Base-by-base conservation (phyloP, 2,797 vertebrate genomes). In the Notolabrus celidotus region DNA sequence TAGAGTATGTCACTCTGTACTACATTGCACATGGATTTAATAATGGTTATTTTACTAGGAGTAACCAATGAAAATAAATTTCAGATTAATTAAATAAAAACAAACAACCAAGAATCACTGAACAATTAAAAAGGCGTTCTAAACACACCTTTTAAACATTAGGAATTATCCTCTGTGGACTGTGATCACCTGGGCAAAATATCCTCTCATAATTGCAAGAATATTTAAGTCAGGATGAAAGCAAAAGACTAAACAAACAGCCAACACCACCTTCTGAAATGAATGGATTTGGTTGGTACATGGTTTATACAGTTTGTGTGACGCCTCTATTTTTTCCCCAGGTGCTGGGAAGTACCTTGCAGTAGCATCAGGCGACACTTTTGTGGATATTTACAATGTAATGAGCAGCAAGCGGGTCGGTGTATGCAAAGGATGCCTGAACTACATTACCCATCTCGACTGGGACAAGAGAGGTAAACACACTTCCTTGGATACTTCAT, bases 381-480 rank as follows among this genome's bases (percentile, higher is more conserved):
- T 99, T 89, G 95, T 98, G 83, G 98, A 99, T 71, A 97, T 99
- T 85, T 99, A 99, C 90, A 98, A 97, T n/a, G 96, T 99, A 58
- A 96, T 96, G 96, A 99, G 94, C 89, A 99, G 97, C 90, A 99
- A 99, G 78, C 92, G 98, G 17, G 97, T 99, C 10, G 98, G 97
- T 54, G 95, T 98, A 51, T 99, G 98, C 90, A 98, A 97, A 90
- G 97, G 97, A 59, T 96, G 97, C 8, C 95, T 96, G 69, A 98
- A 96, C 90, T 97, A 96, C 67, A 96, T 99, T 81, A 98, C 96
- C n/a, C 98, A 99, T 73, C 92, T 99, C 82, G 98, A 99, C 74
- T 99, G 98, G 98, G 98, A 99, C 74, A 67, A 92, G 71, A 95
- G 96, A 95, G 98, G 98, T 97, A 82, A 86, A 62, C 23, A n/a